phyloP scores from a whole-genome alignment of 1,140 invertebrate species.

The Phthorimaea operculella region DNA sequence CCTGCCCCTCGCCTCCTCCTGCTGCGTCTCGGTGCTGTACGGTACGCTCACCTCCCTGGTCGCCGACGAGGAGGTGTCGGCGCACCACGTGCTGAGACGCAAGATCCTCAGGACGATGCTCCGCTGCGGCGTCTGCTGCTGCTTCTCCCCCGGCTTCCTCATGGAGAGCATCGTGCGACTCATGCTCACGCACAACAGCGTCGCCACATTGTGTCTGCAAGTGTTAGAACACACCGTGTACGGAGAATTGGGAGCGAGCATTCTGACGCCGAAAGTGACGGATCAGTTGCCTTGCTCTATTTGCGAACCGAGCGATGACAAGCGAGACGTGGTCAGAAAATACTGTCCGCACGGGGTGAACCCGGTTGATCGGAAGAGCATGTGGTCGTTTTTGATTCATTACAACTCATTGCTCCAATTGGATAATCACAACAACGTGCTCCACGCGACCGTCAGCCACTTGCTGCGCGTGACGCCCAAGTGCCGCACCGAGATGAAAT shows the following conservation, averaged over 20 bases:
- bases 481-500: slow-evolving; percentile 66
- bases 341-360: slow-evolving; percentile 43
- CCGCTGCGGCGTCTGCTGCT: slow-evolving; percentile 73
- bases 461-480: slow-evolving; percentile 70
- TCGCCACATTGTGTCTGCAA: slow-evolving; percentile 42
- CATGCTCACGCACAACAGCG: slow-evolving; percentile 42
- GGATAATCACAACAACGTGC: slow-evolving; percentile 68
- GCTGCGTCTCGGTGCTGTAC: slow-evolving; percentile 71
- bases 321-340: slow-evolving; percentile 28
- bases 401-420: slow-evolving; percentile 69
- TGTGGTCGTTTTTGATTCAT: slow-evolving; percentile 70
- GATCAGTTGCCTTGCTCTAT: slow-evolving; percentile 51
- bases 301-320: slow-evolving; percentile 47
- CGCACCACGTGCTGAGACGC: slow-evolving; percentile 55
- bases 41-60: slow-evolving; percentile 68
- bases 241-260: slow-evolving; percentile 68
- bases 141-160: slow-evolving; percentile 67
- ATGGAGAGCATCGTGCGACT: slow-evolving; percentile 55
- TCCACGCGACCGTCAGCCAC: slow-evolving; percentile 70
- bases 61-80: slow-evolving; percentile 58
- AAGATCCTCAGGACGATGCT: slow-evolving; percentile 69
- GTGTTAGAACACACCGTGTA: slow-evolving; percentile 72
- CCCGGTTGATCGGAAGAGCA: slow-evolving; percentile 47
- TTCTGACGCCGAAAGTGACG: slow-evolving; percentile 35
- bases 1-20: slow-evolving; percentile 45